phyloP scores from a whole-genome alignment of 2,888 invertebrate species.

The Hirudinaria manillensis region DNA sequence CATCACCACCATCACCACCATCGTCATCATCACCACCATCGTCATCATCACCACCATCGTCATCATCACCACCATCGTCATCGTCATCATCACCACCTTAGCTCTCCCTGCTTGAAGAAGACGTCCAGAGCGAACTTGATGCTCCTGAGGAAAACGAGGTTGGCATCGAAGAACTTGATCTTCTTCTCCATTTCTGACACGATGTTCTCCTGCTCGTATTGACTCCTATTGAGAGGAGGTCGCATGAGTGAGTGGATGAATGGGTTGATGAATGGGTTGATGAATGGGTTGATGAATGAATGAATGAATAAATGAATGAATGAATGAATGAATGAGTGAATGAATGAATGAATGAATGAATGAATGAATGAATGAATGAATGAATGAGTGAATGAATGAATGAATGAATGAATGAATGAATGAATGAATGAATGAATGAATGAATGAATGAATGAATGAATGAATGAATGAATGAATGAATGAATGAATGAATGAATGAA shows the following conservation, averaged over 20 bases:
- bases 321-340: neutral
- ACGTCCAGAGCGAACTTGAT: conserved; percentile 5
- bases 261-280: neutral
- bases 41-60: conserved; percentile 16
- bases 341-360: conserved; percentile 9
- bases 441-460: neutral
- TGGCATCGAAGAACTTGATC: conserved; percentile 12
- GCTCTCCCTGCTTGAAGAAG: conserved; percentile 21
- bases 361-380: neutral
- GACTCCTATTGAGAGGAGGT: neutral
- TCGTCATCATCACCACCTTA: conserved; percentile 17
- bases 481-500: neutral
- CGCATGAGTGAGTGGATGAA: conserved; percentile 5
- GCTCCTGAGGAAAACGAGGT: conserved; percentile 1
- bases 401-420: neutral
- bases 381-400: neutral
- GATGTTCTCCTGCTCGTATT: conserved; percentile 12
- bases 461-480: neutral
- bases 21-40: neutral
- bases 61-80: conserved; percentile 27
- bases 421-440: too few relatives aligned
- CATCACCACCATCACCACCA: conserved; percentile 15
- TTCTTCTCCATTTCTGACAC: neutral
- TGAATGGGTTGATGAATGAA: neutral
- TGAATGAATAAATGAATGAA: neutral